phyloP scores from a whole-genome alignment of 2,888 invertebrate species.

The Macaria notata region DNA sequence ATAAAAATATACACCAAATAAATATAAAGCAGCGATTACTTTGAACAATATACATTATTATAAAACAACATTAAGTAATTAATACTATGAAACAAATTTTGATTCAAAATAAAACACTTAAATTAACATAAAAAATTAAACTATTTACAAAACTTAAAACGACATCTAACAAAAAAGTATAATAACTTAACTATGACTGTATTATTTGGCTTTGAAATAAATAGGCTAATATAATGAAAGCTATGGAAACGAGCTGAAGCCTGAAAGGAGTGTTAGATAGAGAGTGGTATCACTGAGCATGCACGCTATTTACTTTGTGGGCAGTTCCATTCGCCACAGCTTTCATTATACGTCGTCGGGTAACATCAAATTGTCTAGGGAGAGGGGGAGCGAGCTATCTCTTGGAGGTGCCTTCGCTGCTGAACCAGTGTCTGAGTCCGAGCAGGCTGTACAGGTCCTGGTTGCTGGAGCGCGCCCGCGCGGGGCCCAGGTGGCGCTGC shows the following conservation, averaged over 20 bases:
- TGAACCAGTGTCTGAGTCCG: constrained; percentile 76
- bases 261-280: constrained; percentile 11
- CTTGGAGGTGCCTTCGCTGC: constrained; percentile 72
- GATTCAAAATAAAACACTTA: constrained; percentile 74
- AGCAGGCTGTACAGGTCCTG: constrained; percentile 74
- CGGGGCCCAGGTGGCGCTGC: constrained; percentile 54
- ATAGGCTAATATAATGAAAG: constrained; percentile 79
- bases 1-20: constrained; percentile 75
- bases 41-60: constrained; percentile 64
- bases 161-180: constrained; percentile 62
- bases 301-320: constrained; percentile 25
- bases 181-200: constrained; percentile 79
- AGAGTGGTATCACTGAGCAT: constrained; percentile 10
- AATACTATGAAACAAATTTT: constrained; percentile 74
- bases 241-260: constrained; percentile 53
- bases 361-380: constrained; percentile 76
- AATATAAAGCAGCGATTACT: constrained; percentile 66
- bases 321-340: constrained; percentile 64
- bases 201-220: constrained; percentile 82
- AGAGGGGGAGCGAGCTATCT: constrained; percentile 64
- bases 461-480: constrained; percentile 55
- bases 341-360: constrained; percentile 79
- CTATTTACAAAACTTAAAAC: constrained; percentile 78
- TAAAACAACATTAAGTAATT: constrained; percentile 62
- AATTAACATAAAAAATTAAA: constrained; percentile 49